These are phyloP conservation scores for Ypsolopha sequella DNA, from an alignment of 2,888 invertebrate genomes.

Conservation along the genomic window DNA sequence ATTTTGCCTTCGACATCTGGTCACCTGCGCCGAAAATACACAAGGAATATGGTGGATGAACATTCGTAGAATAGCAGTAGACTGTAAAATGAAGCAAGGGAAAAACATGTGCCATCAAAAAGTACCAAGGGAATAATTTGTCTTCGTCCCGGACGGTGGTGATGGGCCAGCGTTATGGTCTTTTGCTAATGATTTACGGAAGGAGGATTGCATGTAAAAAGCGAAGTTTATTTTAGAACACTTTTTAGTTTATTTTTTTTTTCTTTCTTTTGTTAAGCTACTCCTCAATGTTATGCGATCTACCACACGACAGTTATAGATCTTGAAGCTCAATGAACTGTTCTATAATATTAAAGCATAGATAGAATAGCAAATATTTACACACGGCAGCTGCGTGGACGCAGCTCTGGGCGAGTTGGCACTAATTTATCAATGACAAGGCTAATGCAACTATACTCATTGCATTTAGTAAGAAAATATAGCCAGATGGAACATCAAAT, in stretches of 20 bases:
- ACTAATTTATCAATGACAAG: conserved; percentile 45
- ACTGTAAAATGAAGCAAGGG: conserved; percentile 60
- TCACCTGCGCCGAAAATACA: conserved; percentile 60
- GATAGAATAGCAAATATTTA: conserved; percentile 41
- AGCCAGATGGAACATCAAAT: too few species aligned
- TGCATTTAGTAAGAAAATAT: too few species aligned
- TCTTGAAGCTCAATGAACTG: conserved; percentile 49
- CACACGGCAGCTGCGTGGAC: conserved; percentile 36
- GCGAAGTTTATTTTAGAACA: neutral
- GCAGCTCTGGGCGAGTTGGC: conserved; percentile 19
- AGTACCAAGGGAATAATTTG: conserved; percentile 53
- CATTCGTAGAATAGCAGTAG: conserved; percentile 69
- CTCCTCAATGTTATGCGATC: neutral
- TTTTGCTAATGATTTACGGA: conserved; percentile 32
- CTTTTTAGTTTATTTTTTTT: neutral
- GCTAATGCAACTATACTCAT: conserved; percentile 7
- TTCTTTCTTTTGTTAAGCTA: neutral
- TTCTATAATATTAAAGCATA: conserved; percentile 28
- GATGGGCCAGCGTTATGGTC: conserved; percentile 35
- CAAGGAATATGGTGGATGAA: conserved; percentile 46
- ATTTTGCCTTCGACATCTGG: conserved; percentile 48
- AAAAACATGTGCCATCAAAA: conserved; percentile 63
- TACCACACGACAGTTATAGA: conserved; percentile 45
- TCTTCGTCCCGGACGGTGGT: conserved; percentile 47
- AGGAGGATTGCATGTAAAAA: neutral